These are phyloP conservation scores for Temnothorax longispinosus DNA, from an alignment of 1,140 invertebrate species.

Conservation along the genomic window DNA sequence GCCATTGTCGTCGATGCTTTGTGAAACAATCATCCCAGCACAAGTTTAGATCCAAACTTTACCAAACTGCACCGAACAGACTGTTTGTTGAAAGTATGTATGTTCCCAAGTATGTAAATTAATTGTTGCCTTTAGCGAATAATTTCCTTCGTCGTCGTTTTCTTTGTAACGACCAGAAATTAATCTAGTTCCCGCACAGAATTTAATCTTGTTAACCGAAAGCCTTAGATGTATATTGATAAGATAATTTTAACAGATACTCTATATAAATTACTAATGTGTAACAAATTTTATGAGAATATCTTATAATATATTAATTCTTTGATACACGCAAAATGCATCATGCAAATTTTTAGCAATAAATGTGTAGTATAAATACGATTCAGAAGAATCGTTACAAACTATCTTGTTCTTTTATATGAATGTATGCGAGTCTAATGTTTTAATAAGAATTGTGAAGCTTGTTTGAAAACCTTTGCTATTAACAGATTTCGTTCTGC, in stretches of 20 bases:
- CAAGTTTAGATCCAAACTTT: conserved; percentile 23
- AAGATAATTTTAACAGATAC: background rate
- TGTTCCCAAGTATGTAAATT: conserved; percentile 32
- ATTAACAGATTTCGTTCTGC: background rate
- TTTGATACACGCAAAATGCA: background rate
- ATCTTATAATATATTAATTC: background rate
- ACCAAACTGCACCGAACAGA: background rate
- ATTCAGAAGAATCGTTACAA: background rate
- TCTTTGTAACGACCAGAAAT: conserved; percentile 6
- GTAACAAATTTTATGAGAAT: background rate
- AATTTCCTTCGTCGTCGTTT: conserved; percentile 25
- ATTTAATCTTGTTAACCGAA: conserved; percentile 1
- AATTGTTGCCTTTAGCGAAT: conserved; percentile 14
- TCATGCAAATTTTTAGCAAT: background rate
- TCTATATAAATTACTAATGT: background rate
- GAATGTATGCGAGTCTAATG: background rate
- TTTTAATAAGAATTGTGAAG: background rate
- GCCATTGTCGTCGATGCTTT: conserved; percentile 23
- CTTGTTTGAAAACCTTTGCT: background rate
- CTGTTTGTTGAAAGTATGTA: conserved; percentile 23
- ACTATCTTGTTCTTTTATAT: background rate
- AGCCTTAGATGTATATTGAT: background rate
- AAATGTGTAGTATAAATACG: background rate
- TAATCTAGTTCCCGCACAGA: background rate
- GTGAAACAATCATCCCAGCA: conserved; percentile 10